Percentiles rank a stretch among this genome's conserved stretches.
Conservation (phyloP, 1,140 invertebrate genomes). For the Eciton burchellii region DNA sequence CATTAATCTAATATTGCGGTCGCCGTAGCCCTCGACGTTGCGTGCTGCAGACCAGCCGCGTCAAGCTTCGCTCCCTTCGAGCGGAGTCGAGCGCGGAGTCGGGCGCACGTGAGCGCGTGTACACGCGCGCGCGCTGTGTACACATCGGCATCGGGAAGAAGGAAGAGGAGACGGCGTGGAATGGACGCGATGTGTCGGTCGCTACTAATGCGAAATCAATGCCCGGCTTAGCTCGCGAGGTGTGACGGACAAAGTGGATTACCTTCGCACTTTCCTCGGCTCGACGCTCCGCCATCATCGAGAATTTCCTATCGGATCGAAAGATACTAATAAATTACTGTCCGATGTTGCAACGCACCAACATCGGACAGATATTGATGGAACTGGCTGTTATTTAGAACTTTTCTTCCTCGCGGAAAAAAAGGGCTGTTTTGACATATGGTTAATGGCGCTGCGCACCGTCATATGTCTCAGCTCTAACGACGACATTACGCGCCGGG, state of each 20-base stretch:
- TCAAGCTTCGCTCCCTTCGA: constrained; percentile 64
- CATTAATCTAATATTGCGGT: constrained; percentile 80
- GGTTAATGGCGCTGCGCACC: constrained; percentile 6
- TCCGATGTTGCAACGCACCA: background rate
- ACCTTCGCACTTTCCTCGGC: constrained; percentile 50
- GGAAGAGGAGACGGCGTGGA: constrained; percentile 28
- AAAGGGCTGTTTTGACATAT: background rate
- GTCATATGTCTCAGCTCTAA: constrained; percentile 26
- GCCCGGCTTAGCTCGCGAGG: constrained; percentile 59
- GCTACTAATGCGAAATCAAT: constrained; percentile 78
- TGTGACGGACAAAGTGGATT: constrained; percentile 74
- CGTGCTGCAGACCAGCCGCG: constrained; percentile 71
- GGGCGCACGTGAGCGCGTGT: constrained; percentile 39
- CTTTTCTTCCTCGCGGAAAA: background rate
- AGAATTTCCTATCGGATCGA: constrained; percentile 48
- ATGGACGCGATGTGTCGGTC: constrained; percentile 52
- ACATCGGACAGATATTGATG: constrained; percentile 19
- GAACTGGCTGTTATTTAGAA: background rate
- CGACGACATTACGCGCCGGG: background rate
- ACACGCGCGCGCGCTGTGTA: constrained; percentile 3
- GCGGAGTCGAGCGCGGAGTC: constrained; percentile 55
- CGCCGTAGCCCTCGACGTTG: constrained; percentile 73
- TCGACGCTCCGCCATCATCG: constrained; percentile 63
- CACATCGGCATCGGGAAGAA: constrained; percentile 24
- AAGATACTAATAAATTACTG: constrained; percentile 29